phyloP scores from a whole-genome alignment of 2,113 vertebrate genomes.

The Sinocyclocheilus grahami region DNA sequence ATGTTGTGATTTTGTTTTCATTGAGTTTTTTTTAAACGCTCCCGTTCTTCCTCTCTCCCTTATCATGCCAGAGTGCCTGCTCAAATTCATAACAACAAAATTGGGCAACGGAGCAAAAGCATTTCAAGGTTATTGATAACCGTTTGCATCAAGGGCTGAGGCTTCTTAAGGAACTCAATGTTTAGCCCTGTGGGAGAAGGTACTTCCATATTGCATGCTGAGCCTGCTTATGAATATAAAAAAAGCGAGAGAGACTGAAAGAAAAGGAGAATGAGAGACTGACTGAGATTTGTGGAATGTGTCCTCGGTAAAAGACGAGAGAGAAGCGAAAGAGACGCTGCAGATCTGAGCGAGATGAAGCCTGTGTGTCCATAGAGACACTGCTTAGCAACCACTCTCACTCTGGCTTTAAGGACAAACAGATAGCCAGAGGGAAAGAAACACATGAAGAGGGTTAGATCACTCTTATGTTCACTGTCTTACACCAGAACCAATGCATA shows the following conservation, averaged over 20 bases:
- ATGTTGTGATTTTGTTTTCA: conserved; percentile 41
- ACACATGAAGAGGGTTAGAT: conserved; percentile 40
- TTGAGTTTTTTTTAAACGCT: conserved; percentile 25
- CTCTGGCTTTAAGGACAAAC: conserved; percentile 53
- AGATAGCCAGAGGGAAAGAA: conserved; percentile 49
- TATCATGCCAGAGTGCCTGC: conserved; percentile 52
- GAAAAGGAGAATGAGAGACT: conserved; percentile 50
- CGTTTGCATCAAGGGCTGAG: conserved; percentile 76
- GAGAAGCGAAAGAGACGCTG: conserved; percentile 38
- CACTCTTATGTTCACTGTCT: conserved; percentile 40
- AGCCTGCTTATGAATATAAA: conserved; percentile 63
- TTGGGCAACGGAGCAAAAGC: conserved; percentile 66
- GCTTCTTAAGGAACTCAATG: conserved; percentile 69
- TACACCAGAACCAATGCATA: conserved; percentile 14
- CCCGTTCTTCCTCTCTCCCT: conserved; percentile 4
- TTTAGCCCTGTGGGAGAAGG: conserved; percentile 71
- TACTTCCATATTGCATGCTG: conserved; percentile 75
- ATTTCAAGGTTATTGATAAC: conserved; percentile 81
- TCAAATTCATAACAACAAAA: conserved; percentile 56
- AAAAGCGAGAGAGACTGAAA: conserved; percentile 55
- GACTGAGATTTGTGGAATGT: conserved; percentile 40
- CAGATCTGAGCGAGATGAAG: conserved; percentile 49
- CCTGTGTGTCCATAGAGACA: conserved; percentile 48
- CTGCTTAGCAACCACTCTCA: conserved; percentile 41
- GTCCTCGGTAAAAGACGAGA: conserved; percentile 51